These are phyloP conservation scores for Corvus moneduloides DNA, from an alignment of 2,113 vertebrate genomes.

Conservation along the genomic window DNA sequence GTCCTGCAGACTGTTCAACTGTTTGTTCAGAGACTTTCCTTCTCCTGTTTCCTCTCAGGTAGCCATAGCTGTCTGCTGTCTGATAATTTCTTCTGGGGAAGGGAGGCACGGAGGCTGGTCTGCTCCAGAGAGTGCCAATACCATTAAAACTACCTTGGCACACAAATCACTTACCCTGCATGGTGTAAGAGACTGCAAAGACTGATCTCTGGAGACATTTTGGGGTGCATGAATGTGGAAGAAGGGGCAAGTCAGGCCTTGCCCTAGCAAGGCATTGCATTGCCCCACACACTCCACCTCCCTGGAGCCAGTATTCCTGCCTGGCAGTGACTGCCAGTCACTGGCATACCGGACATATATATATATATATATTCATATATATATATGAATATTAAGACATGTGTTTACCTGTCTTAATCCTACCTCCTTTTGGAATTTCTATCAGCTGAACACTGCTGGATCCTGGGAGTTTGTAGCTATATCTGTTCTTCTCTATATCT, in stretches of 20 bases:
- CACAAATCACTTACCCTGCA: not conserved
- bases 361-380: too few relatives aligned
- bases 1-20: not conserved
- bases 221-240: fast-evolving
- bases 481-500: not conserved
- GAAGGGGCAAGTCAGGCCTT: too few relatives aligned
- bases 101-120: fast-evolving
- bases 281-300: not conserved
- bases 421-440: not conserved
- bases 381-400: too few relatives aligned
- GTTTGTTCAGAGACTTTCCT: not conserved
- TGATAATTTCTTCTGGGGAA: not conserved
- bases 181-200: not conserved
- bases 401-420: not conserved
- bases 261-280: not conserved
- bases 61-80: not conserved
- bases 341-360: not conserved
- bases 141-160: not conserved
- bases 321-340: not conserved
- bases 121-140: not conserved
- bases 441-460: not conserved
- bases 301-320: not conserved
- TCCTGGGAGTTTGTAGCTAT: not conserved
- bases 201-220: not conserved
- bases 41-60: not conserved